phyloP scores from a whole-genome alignment of 2,888 invertebrate genomes.

The Metallyticus violacea region DNA sequence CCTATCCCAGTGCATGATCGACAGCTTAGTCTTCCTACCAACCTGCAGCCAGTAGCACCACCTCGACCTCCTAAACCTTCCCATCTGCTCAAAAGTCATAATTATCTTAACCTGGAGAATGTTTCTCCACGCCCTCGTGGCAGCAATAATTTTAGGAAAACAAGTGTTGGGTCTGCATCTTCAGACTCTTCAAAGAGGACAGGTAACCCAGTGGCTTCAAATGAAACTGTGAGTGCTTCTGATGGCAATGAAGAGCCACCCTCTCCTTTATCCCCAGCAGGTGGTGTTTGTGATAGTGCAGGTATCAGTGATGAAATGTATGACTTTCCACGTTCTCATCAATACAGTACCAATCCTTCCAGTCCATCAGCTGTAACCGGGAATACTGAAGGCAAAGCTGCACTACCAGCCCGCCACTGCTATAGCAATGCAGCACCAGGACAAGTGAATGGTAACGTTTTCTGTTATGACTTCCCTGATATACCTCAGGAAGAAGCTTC shows the following conservation, averaged over 20 bases:
- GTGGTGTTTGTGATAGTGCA: not conserved
- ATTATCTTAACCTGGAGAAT: conserved; percentile 50
- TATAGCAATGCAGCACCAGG: conserved; percentile 61
- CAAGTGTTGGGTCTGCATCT: conserved; percentile 36
- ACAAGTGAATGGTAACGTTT: conserved; percentile 49
- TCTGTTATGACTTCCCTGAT: conserved; percentile 53
- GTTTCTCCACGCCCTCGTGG: conserved; percentile 20
- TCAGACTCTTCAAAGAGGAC: conserved; percentile 36
- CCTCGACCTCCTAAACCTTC: conserved; percentile 76
- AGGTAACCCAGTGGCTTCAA: conserved; percentile 43
- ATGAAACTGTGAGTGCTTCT: conserved; percentile 40
- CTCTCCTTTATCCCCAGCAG: conserved; percentile 3
- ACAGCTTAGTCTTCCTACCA: conserved; percentile 24
- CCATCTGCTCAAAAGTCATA: conserved; percentile 50
- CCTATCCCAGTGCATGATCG: not conserved
- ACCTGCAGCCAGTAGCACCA: conserved; percentile 53
- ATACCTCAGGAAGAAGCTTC: conserved; percentile 32
- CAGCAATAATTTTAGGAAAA: not conserved
- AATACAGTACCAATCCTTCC: conserved; percentile 38
- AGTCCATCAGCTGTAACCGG: conserved; percentile 25
- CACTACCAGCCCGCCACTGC: conserved; percentile 50
- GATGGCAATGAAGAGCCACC: conserved; percentile 23
- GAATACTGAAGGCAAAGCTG: conserved; percentile 37
- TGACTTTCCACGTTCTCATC: conserved; percentile 69
- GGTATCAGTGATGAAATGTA: conserved; percentile 46